Conservation (phyloP, 2,888 invertebrate species). For the Entomobrya proxima region DNA sequence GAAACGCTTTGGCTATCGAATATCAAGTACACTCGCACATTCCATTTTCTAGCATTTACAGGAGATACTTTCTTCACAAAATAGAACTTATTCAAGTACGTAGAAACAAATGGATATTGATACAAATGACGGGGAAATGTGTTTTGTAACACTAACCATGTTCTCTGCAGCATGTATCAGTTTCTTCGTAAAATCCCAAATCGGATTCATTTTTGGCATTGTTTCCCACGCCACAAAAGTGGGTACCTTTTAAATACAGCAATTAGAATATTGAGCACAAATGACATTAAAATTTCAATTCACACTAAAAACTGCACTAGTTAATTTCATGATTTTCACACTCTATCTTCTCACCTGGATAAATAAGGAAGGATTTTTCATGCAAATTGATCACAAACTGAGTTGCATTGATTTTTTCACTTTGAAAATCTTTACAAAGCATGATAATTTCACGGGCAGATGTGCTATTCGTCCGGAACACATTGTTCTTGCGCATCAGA, state of each 20-base stretch:
- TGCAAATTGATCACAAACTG: slow-evolving; percentile 65
- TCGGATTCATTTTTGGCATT: slow-evolving; percentile 82
- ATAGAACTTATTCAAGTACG: no score
- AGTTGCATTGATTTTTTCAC: slow-evolving; percentile 67
- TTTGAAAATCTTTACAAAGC: slow-evolving; percentile 68
- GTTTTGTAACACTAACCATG: slow-evolving; percentile 65
- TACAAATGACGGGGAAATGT: background rate
- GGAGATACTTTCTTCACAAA: no score
- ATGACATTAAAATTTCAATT: background rate
- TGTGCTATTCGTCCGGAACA: slow-evolving; percentile 61
- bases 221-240: slow-evolving; percentile 87
- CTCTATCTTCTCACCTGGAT: slow-evolving; percentile 66
- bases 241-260: slow-evolving; percentile 81
- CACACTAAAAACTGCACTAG: background rate
- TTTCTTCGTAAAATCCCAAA: slow-evolving; percentile 82
- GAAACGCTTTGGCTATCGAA: no score
- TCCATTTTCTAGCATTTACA: no score
- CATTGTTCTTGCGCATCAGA: slow-evolving; percentile 45
- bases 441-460: slow-evolving; percentile 64
- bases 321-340: background rate
- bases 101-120: no score
- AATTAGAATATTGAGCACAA: background rate
- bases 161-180: slow-evolving; percentile 82
- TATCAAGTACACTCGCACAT: no score
- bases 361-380: slow-evolving; percentile 69